A percentile compares a stretch with the other conserved stretches of the same genome.
phyloP scores from a whole-genome alignment of 1,140 invertebrate species.

The Gryon sp. region DNA sequence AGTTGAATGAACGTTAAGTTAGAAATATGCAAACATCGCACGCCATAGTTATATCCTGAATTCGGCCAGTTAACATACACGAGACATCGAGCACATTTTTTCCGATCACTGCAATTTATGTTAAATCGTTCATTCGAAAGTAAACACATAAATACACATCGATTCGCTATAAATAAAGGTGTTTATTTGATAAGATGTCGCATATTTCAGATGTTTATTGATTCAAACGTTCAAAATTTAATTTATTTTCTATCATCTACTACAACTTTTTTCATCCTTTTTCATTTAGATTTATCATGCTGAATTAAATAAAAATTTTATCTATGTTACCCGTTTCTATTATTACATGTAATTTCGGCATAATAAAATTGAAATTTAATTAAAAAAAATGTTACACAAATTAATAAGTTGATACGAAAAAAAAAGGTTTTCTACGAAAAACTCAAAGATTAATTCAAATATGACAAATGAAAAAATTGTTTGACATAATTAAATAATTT shows the following conservation, averaged over 20 bases:
- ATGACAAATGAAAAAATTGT: too few relatives aligned
- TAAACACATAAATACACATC: conserved; percentile 24
- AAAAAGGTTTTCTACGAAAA: too few relatives aligned
- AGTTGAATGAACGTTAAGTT: conserved; percentile 33
- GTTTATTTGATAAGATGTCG: conserved; percentile 9
- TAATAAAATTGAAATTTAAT: too few relatives aligned
- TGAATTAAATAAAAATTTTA: too few relatives aligned
- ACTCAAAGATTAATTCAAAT: too few relatives aligned
- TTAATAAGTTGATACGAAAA: too few relatives aligned
- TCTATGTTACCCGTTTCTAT: too few relatives aligned
- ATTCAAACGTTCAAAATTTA: not conserved
- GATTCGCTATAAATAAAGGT: conserved; percentile 18
- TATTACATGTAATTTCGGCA: too few relatives aligned
- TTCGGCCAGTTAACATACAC: conserved; percentile 1
- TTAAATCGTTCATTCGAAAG: conserved; percentile 20
- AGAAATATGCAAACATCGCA: conserved; percentile 39
- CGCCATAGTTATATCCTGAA: conserved; percentile 4
- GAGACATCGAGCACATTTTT: conserved; percentile 17
- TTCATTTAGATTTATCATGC: too few relatives aligned
- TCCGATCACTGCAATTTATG: conserved; percentile 20
- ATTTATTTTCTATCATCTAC: conserved; percentile 10
- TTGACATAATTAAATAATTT: too few relatives aligned
- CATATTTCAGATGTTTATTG: conserved; percentile 11
- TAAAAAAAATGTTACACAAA: too few relatives aligned
- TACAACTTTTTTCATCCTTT: too few relatives aligned